A percentile compares a stretch with the other conserved stretches of the same genome.
Evolutionary conservation across 1,140 invertebrate species (phyloP).

Genomic region (Drosophila eugracilis): DNA sequence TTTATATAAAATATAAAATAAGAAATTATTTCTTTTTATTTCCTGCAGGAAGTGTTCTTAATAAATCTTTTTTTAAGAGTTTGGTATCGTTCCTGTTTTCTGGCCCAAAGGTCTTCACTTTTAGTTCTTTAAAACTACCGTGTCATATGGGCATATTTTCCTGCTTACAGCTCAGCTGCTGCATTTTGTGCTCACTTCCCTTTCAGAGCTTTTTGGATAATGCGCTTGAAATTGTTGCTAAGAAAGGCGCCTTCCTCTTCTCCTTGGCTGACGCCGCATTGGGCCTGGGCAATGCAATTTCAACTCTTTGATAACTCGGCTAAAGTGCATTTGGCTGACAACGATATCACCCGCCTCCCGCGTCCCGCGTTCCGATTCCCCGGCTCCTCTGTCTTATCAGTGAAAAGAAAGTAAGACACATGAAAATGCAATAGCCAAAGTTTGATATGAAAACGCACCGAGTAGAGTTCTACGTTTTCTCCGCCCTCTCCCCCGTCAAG

Average conservation of each 20-base stretch:
- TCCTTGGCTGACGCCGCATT: conserved; percentile 21
- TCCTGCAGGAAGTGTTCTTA: too few relatives aligned
- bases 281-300: conserved; percentile 76
- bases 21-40: too few relatives aligned
- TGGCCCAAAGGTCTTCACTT: too few relatives aligned
- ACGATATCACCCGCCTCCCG: conserved; percentile 24
- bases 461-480: conserved; percentile 13
- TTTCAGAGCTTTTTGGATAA: conserved; percentile 47
- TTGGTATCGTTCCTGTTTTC: too few relatives aligned
- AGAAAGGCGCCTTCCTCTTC: conserved; percentile 21
- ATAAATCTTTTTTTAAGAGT: too few relatives aligned
- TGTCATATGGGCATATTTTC: conserved; percentile 12
- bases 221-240: conserved; percentile 76
- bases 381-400: conserved; percentile 53
- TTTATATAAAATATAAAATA: too few relatives aligned
- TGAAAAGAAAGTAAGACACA: conserved; percentile 70
- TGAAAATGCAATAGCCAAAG: conserved; percentile 82
- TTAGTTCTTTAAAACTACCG: neutral
- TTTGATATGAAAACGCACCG: conserved; percentile 79
- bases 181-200: conserved; percentile 23
- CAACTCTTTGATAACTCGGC: conserved; percentile 81
- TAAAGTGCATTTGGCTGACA: conserved; percentile 79
- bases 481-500: neutral
- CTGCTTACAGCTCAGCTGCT: conserved; percentile 20
- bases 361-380: neutral